Evolutionary conservation across 2,113 vertebrate species (phyloP).

Genomic region (Saccopteryx leptura): DNA sequence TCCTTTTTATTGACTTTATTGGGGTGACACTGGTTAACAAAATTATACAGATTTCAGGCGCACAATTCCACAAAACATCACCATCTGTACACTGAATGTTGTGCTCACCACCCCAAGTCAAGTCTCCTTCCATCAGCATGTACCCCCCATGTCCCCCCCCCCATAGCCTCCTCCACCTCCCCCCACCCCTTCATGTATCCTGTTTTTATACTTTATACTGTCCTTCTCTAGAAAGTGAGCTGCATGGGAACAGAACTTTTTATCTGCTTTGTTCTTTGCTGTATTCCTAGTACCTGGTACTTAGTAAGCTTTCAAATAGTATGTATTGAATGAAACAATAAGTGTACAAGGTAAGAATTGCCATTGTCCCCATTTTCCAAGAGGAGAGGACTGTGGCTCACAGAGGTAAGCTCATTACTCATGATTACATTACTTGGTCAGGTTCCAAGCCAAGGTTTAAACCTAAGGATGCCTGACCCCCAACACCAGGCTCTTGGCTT

Average conservation of each 20-base stretch:
- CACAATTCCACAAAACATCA: too few relatives aligned
- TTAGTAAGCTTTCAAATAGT: not conserved
- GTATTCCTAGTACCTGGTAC: not conserved
- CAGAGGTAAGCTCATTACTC: not conserved
- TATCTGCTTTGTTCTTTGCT: not conserved
- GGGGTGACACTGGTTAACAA: too few relatives aligned
- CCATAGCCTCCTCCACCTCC: not conserved
- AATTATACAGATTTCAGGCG: too few relatives aligned
- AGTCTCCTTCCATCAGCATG: not conserved
- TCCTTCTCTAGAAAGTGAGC: not conserved
- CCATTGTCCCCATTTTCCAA: not conserved
- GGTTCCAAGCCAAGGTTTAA: not conserved
- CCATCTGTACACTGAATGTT: too few relatives aligned
- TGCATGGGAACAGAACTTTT: not conserved
- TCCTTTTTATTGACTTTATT: too few relatives aligned
- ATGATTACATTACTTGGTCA: not conserved
- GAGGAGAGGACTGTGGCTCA: not conserved
- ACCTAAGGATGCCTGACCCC: not conserved
- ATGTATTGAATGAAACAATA: not conserved
- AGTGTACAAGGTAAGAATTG: constrained; percentile 5
- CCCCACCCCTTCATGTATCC: not conserved
- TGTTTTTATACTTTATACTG: not conserved
- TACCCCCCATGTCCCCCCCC: not conserved
- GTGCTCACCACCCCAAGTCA: not conserved
- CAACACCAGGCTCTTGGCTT: not conserved